Conservation (phyloP, 2,888 invertebrate species). For the Lamproptera curius region DNA sequence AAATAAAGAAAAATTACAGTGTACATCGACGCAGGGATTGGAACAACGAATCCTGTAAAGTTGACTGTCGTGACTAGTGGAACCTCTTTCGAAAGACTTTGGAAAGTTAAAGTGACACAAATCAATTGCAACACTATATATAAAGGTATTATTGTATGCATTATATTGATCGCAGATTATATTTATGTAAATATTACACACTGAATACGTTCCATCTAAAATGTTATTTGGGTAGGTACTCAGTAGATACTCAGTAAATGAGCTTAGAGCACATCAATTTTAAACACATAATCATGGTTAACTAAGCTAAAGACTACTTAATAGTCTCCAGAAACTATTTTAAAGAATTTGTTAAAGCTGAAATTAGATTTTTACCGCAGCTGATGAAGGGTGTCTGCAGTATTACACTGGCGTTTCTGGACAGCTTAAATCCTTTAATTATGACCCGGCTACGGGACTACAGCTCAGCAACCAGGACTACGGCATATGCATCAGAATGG, state of each 20-base stretch:
- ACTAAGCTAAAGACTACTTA: too few species aligned
- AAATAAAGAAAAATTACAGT: too few species aligned
- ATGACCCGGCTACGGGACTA: constrained; percentile 84
- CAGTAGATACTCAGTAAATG: too few species aligned
- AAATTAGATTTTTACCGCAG: too few species aligned
- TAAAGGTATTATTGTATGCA: constrained; percentile 68
- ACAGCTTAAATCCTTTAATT: constrained; percentile 90
- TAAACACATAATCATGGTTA: too few species aligned
- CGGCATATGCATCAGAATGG: constrained; percentile 89
- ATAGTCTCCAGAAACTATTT: too few species aligned
- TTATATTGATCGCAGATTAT: neutral
- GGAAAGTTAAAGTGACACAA: constrained; percentile 90
- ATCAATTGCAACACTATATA: constrained; percentile 87
- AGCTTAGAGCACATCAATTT: too few species aligned
- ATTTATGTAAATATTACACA: neutral
- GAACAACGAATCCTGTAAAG: constrained; percentile 86
- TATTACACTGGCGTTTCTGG: constrained; percentile 90
- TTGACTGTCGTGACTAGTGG: constrained; percentile 90
- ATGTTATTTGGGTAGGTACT: too few species aligned
- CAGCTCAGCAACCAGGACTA: constrained; percentile 94
- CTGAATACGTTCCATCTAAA: too few species aligned
- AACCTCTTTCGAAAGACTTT: constrained; percentile 83
- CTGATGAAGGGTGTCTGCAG: constrained; percentile 88
- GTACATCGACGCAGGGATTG: constrained; percentile 89
- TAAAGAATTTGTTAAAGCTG: too few species aligned